A percentile compares a stretch with the other conserved stretches of the same genome.
Conservation (phyloP, 2,888 invertebrate genomes). For the Periphyllus acericola region DNA sequence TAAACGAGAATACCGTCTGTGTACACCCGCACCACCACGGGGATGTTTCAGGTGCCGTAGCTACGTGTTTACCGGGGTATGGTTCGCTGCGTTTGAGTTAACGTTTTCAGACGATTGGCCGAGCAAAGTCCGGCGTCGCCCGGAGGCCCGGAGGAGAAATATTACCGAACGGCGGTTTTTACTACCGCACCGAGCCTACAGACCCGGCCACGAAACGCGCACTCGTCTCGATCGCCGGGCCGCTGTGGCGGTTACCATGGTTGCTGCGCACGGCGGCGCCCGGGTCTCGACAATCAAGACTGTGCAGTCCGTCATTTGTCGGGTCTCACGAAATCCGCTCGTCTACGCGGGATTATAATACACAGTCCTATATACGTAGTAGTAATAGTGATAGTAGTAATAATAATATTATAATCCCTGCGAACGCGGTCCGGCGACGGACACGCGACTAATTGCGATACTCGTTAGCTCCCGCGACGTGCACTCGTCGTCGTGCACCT, state of each 20-base stretch:
- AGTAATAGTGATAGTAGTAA: not conserved
- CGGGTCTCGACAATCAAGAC: not conserved
- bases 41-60: no score
- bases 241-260: not conserved
- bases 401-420: not conserved
- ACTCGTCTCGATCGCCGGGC: not conserved
- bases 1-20: not conserved
- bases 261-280: not conserved
- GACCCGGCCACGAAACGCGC: not conserved
- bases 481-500: not conserved
- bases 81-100: not conserved
- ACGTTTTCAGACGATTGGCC: not conserved
- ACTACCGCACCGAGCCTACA: no score
- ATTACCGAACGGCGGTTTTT: not conserved
- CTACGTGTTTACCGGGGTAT: no score
- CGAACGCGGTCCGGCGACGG: not conserved
- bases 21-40: no score
- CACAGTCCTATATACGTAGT: no score
- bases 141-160: not conserved
- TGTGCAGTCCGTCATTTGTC: not conserved
- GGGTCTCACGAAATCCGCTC: not conserved
- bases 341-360: not conserved
- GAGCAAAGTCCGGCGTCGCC: not conserved
- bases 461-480: not conserved
- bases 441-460: conserved; percentile 12